Base-by-base conservation (phyloP, 2,797 vertebrate genomes). In the Chloroceryle amazona region DNA sequence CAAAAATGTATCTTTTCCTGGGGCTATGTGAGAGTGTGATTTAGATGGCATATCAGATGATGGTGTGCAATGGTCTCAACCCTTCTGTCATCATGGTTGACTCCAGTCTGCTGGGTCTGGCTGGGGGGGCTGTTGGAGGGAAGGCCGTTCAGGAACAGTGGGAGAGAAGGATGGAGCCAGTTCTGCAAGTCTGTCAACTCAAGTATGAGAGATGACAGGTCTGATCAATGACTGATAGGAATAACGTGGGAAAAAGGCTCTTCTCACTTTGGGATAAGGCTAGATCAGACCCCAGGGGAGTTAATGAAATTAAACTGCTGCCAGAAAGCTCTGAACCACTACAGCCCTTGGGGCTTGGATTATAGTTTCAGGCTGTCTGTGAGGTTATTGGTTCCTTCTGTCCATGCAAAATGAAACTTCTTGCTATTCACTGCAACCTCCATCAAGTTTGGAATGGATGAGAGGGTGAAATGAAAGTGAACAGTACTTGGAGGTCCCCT, bases 11-110 rank as follows among this genome's bases (percentile, higher is more conserved):
- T 16, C 3, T 28, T 76, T 70, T 55, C 20, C 28, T 13, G 4
- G 5, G 42, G 15, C 10, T 94, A 11, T 1, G 2, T 12, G 31
- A 78, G 41, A 4, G 17, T 39, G 31, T 26, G 37, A 18, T 57
- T 49, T 41, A 65, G 63, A 31, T 47, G 58, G 14, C 3, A 7
- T 4, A 13, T 2, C 12, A 72, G 26, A 10, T 70, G 42, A 20
- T 39, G 29, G 23, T 2, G 0, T 26, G 13, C 3, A n/a, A 8
- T 19, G 20, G 13, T 55, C 28, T 78, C 2, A 1, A 2, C 13
- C 11, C 5, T 87, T 51, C 35, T 78, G 22, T 13, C 33, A 29
- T 57, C 39, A 42, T 0, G 5, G 41, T 35, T 85, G 19, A 61
- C 2, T 9, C 44, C 61, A 62, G 14, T 23, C 80, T 62, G 33